A percentile compares a stretch with the other conserved stretches of the same genome.
Evolutionary conservation across 2,113 vertebrate species (phyloP).

Genomic region (Erpornis zantholeuca): DNA sequence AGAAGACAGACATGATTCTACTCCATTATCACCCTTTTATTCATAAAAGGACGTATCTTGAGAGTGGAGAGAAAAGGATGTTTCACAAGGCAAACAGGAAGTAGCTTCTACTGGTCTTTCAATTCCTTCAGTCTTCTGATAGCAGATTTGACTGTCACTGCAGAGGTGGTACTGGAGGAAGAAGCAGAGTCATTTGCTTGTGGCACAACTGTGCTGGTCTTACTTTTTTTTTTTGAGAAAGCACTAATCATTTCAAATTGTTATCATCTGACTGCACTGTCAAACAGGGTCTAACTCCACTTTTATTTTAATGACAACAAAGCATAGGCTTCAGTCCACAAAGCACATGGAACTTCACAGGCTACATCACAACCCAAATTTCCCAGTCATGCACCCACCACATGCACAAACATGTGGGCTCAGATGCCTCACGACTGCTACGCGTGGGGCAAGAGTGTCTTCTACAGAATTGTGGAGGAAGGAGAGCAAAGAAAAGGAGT

Average conservation of each 20-base stretch:
- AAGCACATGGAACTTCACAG: not conserved
- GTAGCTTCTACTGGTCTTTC: conserved; percentile 91
- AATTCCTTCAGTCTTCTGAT: conserved; percentile 98
- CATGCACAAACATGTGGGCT: accelerated
- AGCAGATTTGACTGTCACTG: conserved; percentile 97
- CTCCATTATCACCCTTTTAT: conserved; percentile 49
- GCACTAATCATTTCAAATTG: not conserved
- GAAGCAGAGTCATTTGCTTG: conserved; percentile 21
- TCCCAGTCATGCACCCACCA: accelerated
- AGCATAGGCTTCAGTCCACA: not conserved
- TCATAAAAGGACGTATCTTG: not conserved
- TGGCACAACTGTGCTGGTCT: not conserved
- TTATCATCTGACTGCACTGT: not conserved
- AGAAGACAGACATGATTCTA: not conserved
- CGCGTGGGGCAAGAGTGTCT: accelerated
- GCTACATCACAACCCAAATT: not conserved
- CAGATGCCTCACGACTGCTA: not conserved
- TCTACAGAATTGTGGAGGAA: not conserved
- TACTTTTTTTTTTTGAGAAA: not conserved
- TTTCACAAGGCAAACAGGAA: not conserved
- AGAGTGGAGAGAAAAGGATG: not conserved
- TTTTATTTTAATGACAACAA: not conserved
- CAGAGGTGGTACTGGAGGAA: conserved; percentile 91
- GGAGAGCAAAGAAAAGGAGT: not conserved
- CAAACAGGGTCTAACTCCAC: not conserved